Evolutionary conservation across 2,888 invertebrate species (phyloP), one percentile per base, ranked within the genome.

Genomic region (Drosophila recens): DNA sequence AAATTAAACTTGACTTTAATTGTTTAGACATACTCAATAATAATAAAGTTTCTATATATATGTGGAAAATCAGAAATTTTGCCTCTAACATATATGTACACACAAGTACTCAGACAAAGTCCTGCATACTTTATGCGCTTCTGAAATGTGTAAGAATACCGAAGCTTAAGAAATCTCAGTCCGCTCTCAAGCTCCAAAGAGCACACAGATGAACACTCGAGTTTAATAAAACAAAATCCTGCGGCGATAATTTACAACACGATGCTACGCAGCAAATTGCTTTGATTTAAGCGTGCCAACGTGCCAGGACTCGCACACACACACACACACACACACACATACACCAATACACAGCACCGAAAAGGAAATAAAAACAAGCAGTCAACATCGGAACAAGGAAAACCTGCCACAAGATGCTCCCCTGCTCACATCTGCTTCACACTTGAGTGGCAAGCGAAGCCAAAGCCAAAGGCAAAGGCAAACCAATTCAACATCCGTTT

Each of bases 201-300:
- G 56, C 56, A 67, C 76, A 59, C 70, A 49, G 43, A 53, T 53
- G 72, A 68, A 72, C 81, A 78, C 81, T 76, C 57, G 58, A 75
- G 87, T 83, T 87, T 87, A 87, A 87, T 87, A 87, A 86, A 87
- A 87, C 86, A 87, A 83, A 87, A 89, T 88, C 84, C 88, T 89
- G 80, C 69, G 84, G 89, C 88, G 84, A 88, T 88, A 88, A 88
- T 88, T 88, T 88, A 88, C 87, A 84, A 72, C 82, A 81, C 87
- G 83, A 87, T 83, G 84, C 77, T 79, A 77, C 79, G 77, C 82
- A 76, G 84, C 88, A 89, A 89, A 89, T 89, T 88, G 89, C 89
- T 88, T 88, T 87, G 87, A 89, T 87, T 88, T 89, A 89, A 86
- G 79, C 86, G 75, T 80, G 82, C 86, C 82, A 85, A 84, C 84